Base-by-base conservation (phyloP, 1,140 invertebrate species). In the Stenopsyche tienmushanensis region DNA sequence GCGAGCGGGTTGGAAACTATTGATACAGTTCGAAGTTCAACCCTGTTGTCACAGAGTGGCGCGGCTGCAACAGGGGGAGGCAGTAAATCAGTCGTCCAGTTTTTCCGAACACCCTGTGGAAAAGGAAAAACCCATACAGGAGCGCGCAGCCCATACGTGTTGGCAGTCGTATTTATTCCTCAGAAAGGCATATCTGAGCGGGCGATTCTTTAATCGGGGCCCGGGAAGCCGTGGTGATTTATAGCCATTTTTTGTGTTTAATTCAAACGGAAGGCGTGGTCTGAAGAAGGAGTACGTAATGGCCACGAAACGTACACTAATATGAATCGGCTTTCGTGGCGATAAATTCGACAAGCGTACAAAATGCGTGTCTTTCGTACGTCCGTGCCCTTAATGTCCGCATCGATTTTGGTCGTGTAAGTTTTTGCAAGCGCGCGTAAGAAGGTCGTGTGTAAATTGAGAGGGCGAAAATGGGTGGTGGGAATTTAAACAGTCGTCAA, bases 201-300 rank as follows among this genome's bases (percentile, higher is more conserved):
- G 17, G 24, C 59, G 45, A 54, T 66, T 65, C 62, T 62, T 60
- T 52, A 52, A 70, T 66, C 21, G 65, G 41, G 42, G 20, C 50
- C 17, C 10, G 25, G 59, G 64, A 52, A 64, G 59, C n/a, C 23
- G 52, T 44, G 42, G 58, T 70, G 68, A 70, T 70, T 66, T 70
- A 70, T 70, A 20, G 41, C 60, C 44, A 60, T 64, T 70, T 69
- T 69, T 70, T 60, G 49, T 58, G 62, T 64, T 70, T 70, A 70
- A 66, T 70, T 70, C 68, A 65, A 69, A 69, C 68, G 64, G 49
- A 23, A 45, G 45, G 41, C 53, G 26, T 29, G 15, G 64, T 21
- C 62, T 42, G 59, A 39, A 62, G 53, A 55, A 9, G 15, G 34
- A 25, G 20, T 47, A 47, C 54, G 64, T 66, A 66, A 60, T 59